These are phyloP conservation scores for Halisarca cf. caerulea DNA, from an alignment of 37 sponge, comb jelly and placozoan genomes.

Conservation along the genomic window DNA sequence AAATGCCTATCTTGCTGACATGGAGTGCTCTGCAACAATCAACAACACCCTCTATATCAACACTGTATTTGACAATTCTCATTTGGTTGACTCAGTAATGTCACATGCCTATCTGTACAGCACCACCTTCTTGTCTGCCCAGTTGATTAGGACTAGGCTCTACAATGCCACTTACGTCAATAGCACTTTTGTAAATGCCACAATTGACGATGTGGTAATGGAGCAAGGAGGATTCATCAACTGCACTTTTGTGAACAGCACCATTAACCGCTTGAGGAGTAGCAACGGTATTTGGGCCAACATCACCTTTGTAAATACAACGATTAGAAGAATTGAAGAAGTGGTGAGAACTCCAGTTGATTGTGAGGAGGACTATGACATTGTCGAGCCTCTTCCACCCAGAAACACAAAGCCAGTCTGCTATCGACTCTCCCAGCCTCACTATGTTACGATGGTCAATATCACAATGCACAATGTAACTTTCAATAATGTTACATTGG, in stretches of 20 bases:
- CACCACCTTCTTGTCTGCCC: background rate
- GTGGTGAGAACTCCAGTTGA: background rate
- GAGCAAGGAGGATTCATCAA: background rate
- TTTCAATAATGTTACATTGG: background rate
- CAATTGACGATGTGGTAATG: background rate
- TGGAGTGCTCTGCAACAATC: too few species aligned
- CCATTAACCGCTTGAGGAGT: background rate
- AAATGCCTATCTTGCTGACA: too few species aligned
- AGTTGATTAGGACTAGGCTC: background rate
- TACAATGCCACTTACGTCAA: slow-evolving; percentile 18
- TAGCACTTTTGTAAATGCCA: background rate
- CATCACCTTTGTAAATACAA: background rate
- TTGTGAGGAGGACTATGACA: background rate
- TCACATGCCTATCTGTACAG: background rate
- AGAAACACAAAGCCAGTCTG: background rate
- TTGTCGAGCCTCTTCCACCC: background rate
- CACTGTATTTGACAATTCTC: too few species aligned
- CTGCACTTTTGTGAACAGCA: background rate
- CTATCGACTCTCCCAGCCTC: background rate
- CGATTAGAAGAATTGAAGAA: background rate
- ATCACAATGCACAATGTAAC: background rate
- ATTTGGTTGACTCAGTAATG: background rate
- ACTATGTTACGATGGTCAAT: background rate
- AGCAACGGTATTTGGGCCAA: slow-evolving; percentile 2
- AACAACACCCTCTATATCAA: too few species aligned